Conservation (phyloP, 2,113 vertebrate genomes). For the Chionis minor region DNA sequence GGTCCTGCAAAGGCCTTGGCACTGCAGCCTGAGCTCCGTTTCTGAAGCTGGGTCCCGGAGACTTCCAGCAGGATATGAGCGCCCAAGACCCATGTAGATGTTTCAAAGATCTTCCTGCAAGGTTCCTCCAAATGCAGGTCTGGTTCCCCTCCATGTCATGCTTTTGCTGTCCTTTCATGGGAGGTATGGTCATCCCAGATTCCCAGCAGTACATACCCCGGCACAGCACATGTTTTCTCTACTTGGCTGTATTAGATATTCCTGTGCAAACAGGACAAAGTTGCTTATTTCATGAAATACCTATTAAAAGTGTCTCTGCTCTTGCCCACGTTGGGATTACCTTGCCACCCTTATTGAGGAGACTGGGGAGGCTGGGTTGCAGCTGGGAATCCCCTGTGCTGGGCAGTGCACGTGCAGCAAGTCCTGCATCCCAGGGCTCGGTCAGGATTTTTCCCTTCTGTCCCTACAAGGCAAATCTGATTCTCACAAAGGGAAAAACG, state of each 20-base stretch:
- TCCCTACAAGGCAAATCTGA: background rate
- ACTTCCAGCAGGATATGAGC: background rate
- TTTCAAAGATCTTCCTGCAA: background rate
- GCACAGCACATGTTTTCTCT: background rate
- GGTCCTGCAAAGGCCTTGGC: background rate
- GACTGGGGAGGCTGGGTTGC: background rate
- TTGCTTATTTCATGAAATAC: background rate
- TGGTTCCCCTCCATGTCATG: accelerated
- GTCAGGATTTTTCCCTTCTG: background rate
- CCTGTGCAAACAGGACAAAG: background rate
- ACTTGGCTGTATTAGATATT: background rate
- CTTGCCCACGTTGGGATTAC: background rate
- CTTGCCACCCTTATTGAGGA: background rate
- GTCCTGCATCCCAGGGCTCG: accelerated
- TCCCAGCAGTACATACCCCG: background rate
- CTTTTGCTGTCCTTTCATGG: background rate
- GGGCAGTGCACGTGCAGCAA: background rate
- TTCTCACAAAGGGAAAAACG: background rate
- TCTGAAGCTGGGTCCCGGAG: background rate
- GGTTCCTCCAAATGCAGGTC: background rate
- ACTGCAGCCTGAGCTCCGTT: background rate
- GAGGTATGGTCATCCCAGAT: accelerated
- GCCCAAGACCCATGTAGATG: background rate
- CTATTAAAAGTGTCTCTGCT: background rate
- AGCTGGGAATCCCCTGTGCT: background rate